Evolutionary conservation across 2,888 invertebrate genomes (phyloP), one percentile per base, ranked within the genome.

Genomic region (Buathra laborator): DNA sequence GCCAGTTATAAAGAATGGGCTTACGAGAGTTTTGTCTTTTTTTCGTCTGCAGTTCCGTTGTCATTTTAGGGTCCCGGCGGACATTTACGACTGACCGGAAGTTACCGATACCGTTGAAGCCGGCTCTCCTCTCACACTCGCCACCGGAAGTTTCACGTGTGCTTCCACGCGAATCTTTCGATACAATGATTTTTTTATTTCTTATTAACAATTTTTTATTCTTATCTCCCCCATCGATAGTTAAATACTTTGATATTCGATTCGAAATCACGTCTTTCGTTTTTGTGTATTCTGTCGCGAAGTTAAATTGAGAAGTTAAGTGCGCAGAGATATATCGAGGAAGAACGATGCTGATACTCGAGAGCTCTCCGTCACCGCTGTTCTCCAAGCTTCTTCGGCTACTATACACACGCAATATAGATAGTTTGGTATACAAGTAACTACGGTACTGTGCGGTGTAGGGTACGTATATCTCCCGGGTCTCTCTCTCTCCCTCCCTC

Each of bases 31-130:
- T 24, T 24, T 24, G 24, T 24, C 3, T 51, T 37, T 72, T 66
- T 77, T 79, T 70, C 46, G 56, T 68, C 62, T 77, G 62, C 62
- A 74, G 66, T 75, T 84, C 68, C 48, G 56, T 53, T 29, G 75
- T 53, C 37, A 48, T 64, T 51, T 51, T 10, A 12, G 56, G 19
- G 68, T 62, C 71, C 82, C 82, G 64, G n/a, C 66, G 46, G 16
- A 46, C 64, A 64, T 72, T 68, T 59, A 82, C 71, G 74, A 88
- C 86, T 88, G 87, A 90, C 90, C 90, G 92, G 92, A 93, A 92
- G 90, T 88, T 87, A 91, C 88, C 90, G 91, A 92, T 91, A 91
- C 92, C 89, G 90, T 90, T 91, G 91, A 89, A 89, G 90, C 90
- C 88, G 89, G 87, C 89, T 90, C 86, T 85, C 78, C 80, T 79